Base-by-base conservation (phyloP, 2,888 invertebrate genomes). In the Eumerus sabulonum region DNA sequence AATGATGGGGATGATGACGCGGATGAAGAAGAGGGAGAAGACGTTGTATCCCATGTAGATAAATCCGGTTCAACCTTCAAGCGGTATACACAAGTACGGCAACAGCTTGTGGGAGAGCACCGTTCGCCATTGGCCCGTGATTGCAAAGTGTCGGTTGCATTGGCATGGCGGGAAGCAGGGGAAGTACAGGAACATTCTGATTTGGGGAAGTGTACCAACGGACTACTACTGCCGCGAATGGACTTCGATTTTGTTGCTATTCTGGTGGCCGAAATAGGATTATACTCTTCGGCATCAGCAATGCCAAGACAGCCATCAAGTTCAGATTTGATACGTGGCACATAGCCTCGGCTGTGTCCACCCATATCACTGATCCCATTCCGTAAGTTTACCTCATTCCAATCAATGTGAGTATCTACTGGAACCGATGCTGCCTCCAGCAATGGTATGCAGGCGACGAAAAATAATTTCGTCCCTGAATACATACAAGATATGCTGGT, bases 371-470 rank as follows among this genome's bases (percentile, higher is more conserved):
- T 64, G 64, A 71, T 56, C 38, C 36, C 56, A 66, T 66, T 54
- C 14, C 40, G 59, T 14, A 50, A 18, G 38, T 56, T 67, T 51
- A 54, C 44, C 57, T 57, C 18, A 42, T 47, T 64, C 9, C 38
- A 54, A 36, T 36, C 19, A 54, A 47, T 81, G 60, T 51, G 13
- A 17, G 71, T 45, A 67, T 68, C 48, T 54, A 59, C 44, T 60
- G 38, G 12, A 17, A 18, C 48, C 38, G 45, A 44, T 40, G 63
- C 71, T 36, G 70, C 60, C 4, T 60, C 62, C 17, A 57, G 45
- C 53, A 83, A 63, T 67, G 84, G 83, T 66, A 86, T 76, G 68
- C 85, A 84, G 72, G 85, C 85, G 53, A 87, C 77, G 82, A 86
- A 85, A 82, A 87, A 87, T 76, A 84, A 62, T 63, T 73, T 67